Evolutionary conservation across 1,140 invertebrate genomes (phyloP), one percentile per base, ranked within the genome.

Genomic region (Diuraphis noxia): DNA sequence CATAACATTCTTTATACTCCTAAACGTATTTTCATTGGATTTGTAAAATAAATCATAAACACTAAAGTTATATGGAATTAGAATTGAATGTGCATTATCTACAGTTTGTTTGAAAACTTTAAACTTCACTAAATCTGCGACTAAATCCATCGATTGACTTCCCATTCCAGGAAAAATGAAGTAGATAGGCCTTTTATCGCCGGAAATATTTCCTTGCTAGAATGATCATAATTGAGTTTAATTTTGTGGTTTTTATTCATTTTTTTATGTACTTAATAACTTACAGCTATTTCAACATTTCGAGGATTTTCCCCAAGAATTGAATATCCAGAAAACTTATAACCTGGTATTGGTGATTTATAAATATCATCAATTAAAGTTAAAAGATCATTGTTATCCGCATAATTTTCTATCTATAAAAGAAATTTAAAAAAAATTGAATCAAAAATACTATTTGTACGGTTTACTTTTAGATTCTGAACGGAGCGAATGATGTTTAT

Each of bases 141-240:
- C 95, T 95, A 96, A 96, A 34, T 95, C 94, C 72, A 94, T 92
- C 95, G 95, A 96, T 93, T 96, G 96, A 56, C 94, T 94, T 13
- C 96, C 96, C 95, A 96, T 96, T 38, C 96, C 96, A 91, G 96
- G 94, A 93, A 96, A 96, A 5, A 96, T 94, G 93, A 94, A 96
- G 94, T 95, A 96, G 6, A 96, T 93, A 52, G 95, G 95, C 49
- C 95, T 93, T 92, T 92, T 93, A 38, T 90, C 95, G 8, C 95
- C 95, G 92, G 96, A 10, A 95, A 95, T 8, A 41, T 91, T 81
- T 9, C 36, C 17, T 49, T 82, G 89, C 77, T 91, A 49, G 10
- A 86, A 86, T 86, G 1, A n/a, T n/a, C 7, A 84, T n/a, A n/a
- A n/a, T 21, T 25, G 13, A 25, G 1, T 52, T 25, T 38, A 36